A percentile compares a stretch with the other conserved stretches of the same genome.
These are phyloP conservation scores for Oxytorus armatus DNA, from an alignment of 2,888 invertebrate species.

Conservation along the genomic window DNA sequence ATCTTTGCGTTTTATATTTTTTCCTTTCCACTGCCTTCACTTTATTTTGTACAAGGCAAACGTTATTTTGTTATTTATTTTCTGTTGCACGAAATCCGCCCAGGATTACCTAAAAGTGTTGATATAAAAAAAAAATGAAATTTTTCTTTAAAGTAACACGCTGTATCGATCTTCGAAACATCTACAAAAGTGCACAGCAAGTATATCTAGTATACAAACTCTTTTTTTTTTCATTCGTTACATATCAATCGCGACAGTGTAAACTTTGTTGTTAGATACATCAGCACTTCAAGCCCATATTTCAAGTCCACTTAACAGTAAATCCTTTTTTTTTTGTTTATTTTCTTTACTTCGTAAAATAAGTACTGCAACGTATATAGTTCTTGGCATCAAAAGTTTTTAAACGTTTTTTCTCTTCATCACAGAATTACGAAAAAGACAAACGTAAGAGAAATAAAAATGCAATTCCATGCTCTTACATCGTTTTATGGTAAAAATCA, in stretches of 20 bases:
- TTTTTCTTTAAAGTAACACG: constrained; percentile 11
- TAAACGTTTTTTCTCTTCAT: constrained; percentile 2
- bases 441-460: constrained; percentile 25
- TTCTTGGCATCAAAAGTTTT: constrained; percentile 4
- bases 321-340: no score
- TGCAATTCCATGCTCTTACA: constrained; percentile 36
- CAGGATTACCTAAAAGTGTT: constrained; percentile 4
- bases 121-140: constrained; percentile 16
- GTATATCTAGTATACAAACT: neutral
- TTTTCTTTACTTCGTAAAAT: no score
- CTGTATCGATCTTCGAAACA: constrained; percentile 54
- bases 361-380: constrained; percentile 40
- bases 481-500: neutral
- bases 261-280: no score
- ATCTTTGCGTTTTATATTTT: no score
- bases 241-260: no score
- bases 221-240: no score
- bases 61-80: neutral
- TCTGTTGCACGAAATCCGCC: neutral
- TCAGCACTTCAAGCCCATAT: no score
- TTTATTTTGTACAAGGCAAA: no score
- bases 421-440: neutral
- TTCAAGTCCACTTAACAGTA: constrained; percentile 12
- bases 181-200: constrained; percentile 37
- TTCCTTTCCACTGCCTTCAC: no score